phyloP scores from a whole-genome alignment of 2,888 invertebrate genomes.

The Tetanocera ferruginea region DNA sequence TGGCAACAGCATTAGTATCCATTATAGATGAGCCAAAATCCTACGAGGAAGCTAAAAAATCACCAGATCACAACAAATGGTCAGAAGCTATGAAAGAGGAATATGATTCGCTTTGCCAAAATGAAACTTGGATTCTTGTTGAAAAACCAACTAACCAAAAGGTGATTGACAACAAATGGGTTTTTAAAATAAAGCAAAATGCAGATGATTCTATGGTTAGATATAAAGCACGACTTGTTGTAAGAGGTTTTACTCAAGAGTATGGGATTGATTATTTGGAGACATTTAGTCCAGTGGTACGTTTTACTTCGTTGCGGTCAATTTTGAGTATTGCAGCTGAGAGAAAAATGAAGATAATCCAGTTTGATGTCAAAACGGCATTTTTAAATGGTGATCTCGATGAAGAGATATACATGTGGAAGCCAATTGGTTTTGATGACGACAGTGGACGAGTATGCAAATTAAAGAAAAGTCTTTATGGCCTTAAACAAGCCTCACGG shows the following conservation, averaged over 20 bases:
- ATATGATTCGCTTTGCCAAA: constrained; percentile 21
- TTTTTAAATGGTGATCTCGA: not conserved
- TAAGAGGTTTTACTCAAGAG: too few relatives aligned
- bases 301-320: constrained; percentile 46
- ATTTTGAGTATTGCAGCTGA: not conserved
- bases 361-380: not conserved
- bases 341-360: not conserved
- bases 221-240: constrained; percentile 51
- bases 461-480: constrained; percentile 47
- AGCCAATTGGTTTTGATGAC: constrained; percentile 46
- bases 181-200: not conserved
- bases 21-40: constrained; percentile 5
- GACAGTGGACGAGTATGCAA: constrained; percentile 47
- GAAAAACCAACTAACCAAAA: constrained; percentile 12
- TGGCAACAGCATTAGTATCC: too few relatives aligned
- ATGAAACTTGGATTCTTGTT: constrained; percentile 29
- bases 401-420: not conserved
- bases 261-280: constrained; percentile 54
- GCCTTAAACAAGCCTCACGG: constrained; percentile 48
- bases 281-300: constrained; percentile 56
- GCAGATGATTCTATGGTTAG: not conserved
- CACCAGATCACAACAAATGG: constrained; percentile 33
- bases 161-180: constrained; percentile 32
- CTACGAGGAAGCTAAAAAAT: constrained; percentile 24
- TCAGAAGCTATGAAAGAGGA: constrained; percentile 41